These are phyloP conservation scores for Pammene aurita DNA, from an alignment of 2,888 invertebrate species.

Conservation along the genomic window DNA sequence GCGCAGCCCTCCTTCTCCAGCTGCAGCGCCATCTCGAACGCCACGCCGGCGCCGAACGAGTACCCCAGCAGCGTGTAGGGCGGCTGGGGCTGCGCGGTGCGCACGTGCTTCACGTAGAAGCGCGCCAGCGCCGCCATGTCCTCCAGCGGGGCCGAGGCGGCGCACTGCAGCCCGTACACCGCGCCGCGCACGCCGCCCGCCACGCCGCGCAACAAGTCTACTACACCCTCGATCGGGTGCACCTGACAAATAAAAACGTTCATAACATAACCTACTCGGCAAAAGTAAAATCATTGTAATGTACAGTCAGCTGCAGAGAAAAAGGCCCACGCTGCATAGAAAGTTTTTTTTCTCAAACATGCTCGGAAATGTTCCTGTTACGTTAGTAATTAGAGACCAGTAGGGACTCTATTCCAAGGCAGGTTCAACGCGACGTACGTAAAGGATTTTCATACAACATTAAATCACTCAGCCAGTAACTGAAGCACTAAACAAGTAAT, in stretches of 20 bases:
- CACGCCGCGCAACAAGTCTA: slow-evolving; percentile 87
- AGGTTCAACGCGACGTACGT: too few species aligned
- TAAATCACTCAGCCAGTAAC: too few species aligned
- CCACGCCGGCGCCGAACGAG: slow-evolving; percentile 97
- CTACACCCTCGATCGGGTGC: slow-evolving; percentile 96
- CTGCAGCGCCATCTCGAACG: slow-evolving; percentile 96
- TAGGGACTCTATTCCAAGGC: too few species aligned
- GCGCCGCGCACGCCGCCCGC: slow-evolving; percentile 88
- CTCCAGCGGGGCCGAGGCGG: slow-evolving; percentile 87
- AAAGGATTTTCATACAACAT: too few species aligned
- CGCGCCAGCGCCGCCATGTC: slow-evolving; percentile 88
- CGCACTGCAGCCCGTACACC: slow-evolving; percentile 96
- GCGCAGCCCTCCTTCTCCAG: slow-evolving; percentile 86
- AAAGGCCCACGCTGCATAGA: too few species aligned
- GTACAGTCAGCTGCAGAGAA: too few species aligned
- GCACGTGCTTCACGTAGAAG: slow-evolving; percentile 89
- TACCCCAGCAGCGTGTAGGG: slow-evolving; percentile 97
- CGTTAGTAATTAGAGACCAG: too few species aligned
- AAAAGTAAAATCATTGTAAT: too few species aligned
- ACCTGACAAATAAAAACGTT: slow-evolving; percentile 59
- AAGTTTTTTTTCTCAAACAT: too few species aligned
- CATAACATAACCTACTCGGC: background rate
- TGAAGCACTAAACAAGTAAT: too few species aligned
- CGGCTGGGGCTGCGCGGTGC: slow-evolving; percentile 88
- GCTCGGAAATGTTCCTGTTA: too few species aligned